A percentile compares a stretch with the other conserved stretches of the same genome.
phyloP scores from a whole-genome alignment of 1,140 invertebrate genomes.

The Camponotus floridanus region DNA sequence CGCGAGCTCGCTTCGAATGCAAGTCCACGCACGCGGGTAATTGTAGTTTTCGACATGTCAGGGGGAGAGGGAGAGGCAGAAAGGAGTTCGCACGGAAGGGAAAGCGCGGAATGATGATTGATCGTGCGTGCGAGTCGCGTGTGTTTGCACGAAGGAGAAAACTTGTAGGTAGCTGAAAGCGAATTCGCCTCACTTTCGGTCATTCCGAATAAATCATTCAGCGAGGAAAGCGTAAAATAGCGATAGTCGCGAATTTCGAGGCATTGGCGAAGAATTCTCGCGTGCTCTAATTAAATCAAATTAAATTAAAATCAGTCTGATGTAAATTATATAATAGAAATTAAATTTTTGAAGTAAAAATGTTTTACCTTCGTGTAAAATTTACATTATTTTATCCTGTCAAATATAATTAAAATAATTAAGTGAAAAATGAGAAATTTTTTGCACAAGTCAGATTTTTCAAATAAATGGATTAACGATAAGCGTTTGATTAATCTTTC shows the following conservation, averaged over 20 bases:
- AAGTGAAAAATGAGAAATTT: background rate
- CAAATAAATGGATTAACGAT: background rate
- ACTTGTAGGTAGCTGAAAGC: constrained; percentile 17
- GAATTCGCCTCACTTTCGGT: constrained; percentile 45
- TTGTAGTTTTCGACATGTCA: constrained; percentile 50
- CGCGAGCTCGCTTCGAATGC: constrained; percentile 41
- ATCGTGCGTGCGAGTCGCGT: constrained; percentile 27
- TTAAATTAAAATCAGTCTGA: background rate
- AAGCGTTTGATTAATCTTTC: background rate
- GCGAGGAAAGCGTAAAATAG: background rate
- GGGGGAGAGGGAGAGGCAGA: background rate
- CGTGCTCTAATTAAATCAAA: no score
- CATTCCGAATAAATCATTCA: background rate
- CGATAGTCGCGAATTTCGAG: background rate
- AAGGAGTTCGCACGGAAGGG: background rate
- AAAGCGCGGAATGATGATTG: constrained; percentile 55
- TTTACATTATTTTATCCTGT: background rate
- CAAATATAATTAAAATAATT: background rate
- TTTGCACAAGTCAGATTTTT: background rate
- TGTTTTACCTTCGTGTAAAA: no score
- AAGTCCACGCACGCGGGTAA: constrained; percentile 19
- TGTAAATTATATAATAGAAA: background rate
- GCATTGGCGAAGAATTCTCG: background rate
- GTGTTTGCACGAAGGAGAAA: background rate
- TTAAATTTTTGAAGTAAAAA: no score